Evolutionary conservation across 2,797 vertebrate genomes (phyloP).

Genomic region (Rhinoraja longicauda): DNA sequence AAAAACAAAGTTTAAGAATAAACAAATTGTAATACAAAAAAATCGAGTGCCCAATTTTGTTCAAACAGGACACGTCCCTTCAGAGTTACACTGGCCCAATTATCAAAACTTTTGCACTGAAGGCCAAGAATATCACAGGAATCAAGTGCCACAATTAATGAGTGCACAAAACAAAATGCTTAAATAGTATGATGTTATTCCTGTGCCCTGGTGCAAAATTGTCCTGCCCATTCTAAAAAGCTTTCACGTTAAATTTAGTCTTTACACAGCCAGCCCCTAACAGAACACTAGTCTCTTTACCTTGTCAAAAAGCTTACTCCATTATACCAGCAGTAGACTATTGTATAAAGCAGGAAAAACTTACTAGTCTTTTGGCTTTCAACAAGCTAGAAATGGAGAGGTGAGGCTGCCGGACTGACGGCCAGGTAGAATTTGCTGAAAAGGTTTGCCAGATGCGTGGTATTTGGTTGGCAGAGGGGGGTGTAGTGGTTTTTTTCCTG

Average conservation of each 20-base stretch:
- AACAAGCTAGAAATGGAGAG: constrained; percentile 99
- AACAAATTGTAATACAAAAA: too few relatives aligned
- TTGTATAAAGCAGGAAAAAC: constrained; percentile 96
- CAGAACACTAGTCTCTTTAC: constrained; percentile 71
- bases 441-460: constrained; percentile 99
- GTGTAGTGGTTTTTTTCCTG: constrained; percentile 90
- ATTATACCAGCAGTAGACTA: constrained; percentile 85
- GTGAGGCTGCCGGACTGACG: constrained; percentile 94
- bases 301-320: constrained; percentile 81
- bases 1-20: neutral
- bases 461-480: constrained; percentile 96
- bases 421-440: constrained; percentile 99
- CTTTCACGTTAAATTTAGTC: neutral
- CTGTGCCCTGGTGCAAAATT: constrained; percentile 25
- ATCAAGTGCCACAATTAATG: neutral
- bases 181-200: neutral
- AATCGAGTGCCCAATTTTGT: too few relatives aligned
- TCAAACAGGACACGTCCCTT: neutral
- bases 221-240: neutral
- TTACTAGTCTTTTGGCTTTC: constrained; percentile 99
- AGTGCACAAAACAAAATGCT: neutral
- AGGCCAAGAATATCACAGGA: neutral
- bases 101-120: neutral
- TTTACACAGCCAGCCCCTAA: constrained; percentile 76
- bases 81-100: constrained; percentile 34